Evolutionary conservation across 2,113 vertebrate genomes (phyloP).

Genomic region (Archilochus colubris): DNA sequence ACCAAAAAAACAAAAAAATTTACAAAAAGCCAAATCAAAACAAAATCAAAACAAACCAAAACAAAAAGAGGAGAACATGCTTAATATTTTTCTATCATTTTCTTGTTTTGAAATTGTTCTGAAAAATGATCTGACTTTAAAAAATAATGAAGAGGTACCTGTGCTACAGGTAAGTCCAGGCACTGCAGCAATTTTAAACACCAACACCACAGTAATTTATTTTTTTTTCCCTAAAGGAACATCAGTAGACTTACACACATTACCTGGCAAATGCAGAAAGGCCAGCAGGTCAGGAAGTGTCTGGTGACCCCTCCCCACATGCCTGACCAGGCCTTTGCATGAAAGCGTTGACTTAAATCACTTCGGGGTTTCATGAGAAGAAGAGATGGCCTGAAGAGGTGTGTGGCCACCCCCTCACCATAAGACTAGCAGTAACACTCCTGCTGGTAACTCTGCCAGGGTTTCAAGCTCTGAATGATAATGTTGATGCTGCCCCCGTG

Average conservation of each 20-base stretch:
- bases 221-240: not conserved
- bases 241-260: not conserved
- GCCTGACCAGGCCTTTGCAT: not conserved
- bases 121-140: not conserved
- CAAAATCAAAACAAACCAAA: too few relatives aligned
- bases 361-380: not conserved
- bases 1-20: too few relatives aligned
- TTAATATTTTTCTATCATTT: not conserved
- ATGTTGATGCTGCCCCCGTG: not conserved
- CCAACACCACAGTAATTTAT: not conserved
- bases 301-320: not conserved
- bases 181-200: slow-evolving; percentile 14
- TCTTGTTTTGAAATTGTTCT: not conserved
- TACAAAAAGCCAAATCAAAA: too few relatives aligned
- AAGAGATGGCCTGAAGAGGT: not conserved
- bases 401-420: not conserved
- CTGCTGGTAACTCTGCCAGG: not conserved
- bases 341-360: not conserved
- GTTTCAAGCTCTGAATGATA: not conserved
- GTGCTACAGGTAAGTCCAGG: not conserved
- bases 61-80: not conserved
- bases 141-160: slow-evolving; percentile 7
- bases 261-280: not conserved
- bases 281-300: not conserved
- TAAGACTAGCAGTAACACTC: not conserved